Percentiles rank a stretch among this genome's conserved stretches.
Evolutionary conservation across 2,888 invertebrate species (phyloP).

Genomic region (Harpagoxenus sublaevis): DNA sequence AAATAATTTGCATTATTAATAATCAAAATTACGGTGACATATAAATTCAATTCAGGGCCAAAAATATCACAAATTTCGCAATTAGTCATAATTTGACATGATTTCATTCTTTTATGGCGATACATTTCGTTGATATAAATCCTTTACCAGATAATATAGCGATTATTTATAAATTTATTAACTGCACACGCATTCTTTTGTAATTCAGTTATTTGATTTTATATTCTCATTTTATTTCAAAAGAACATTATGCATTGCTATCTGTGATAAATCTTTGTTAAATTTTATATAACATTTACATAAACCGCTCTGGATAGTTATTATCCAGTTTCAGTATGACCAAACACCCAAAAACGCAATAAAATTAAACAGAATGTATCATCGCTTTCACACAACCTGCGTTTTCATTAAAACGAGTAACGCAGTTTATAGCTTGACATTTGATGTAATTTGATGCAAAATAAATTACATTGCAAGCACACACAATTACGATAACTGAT

Average conservation of each 20-base stretch:
- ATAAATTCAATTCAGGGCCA: background rate
- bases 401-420: background rate
- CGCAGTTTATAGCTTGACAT: background rate
- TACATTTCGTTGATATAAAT: constrained; percentile 36
- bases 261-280: background rate
- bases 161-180: constrained; percentile 63
- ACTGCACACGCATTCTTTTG: constrained; percentile 46
- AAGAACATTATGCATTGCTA: background rate
- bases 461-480: background rate
- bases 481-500: background rate
- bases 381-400: no score
- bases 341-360: background rate
- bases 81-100: background rate
- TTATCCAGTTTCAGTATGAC: background rate
- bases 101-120: background rate
- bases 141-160: constrained; percentile 34
- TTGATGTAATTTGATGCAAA: constrained; percentile 3
- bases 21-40: background rate
- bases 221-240: background rate
- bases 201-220: constrained; percentile 51
- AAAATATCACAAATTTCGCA: background rate
- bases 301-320: background rate
- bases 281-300: background rate
- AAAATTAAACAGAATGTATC: background rate
- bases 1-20: constrained; percentile 26